Conservation (phyloP, 2,113 vertebrate species). For the Macquaria ambigua region DNA sequence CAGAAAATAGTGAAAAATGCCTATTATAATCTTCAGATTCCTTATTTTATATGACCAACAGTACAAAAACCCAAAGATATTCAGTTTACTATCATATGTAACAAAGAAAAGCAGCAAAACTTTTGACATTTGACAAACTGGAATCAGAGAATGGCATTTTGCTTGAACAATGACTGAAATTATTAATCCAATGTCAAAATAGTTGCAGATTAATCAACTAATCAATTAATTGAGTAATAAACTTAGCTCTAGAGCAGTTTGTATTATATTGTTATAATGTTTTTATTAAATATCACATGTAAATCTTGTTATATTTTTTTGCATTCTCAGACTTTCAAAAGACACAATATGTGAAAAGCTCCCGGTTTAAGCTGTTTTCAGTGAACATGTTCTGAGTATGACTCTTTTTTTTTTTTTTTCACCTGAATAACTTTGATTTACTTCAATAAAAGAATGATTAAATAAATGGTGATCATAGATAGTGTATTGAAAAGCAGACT, state of each 20-base stretch:
- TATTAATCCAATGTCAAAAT: not conserved
- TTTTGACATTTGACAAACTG: too few relatives aligned
- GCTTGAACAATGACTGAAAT: not conserved
- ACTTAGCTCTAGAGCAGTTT: not conserved
- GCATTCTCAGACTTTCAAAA: not conserved
- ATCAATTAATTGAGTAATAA: not conserved
- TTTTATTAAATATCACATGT: not conserved
- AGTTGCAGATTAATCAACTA: not conserved
- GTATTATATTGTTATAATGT: not conserved
- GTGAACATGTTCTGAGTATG: not conserved
- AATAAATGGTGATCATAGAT: conserved; percentile 11
- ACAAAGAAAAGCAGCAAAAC: not conserved
- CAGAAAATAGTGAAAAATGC: not conserved
- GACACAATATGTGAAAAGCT: not conserved
- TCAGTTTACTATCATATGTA: not conserved
- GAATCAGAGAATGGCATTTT: not conserved
- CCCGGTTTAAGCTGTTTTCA: not conserved
- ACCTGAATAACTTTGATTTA: conserved; percentile 8
- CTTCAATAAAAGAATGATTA: conserved; percentile 17
- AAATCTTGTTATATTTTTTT: not conserved
- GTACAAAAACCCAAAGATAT: not conserved
- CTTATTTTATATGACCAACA: not conserved
- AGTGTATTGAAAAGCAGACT: conserved; percentile 8
- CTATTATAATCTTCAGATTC: not conserved
- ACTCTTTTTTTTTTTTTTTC: not conserved